Conservation (phyloP, 2,797 vertebrate genomes). For the Forpus xanthops region DNA sequence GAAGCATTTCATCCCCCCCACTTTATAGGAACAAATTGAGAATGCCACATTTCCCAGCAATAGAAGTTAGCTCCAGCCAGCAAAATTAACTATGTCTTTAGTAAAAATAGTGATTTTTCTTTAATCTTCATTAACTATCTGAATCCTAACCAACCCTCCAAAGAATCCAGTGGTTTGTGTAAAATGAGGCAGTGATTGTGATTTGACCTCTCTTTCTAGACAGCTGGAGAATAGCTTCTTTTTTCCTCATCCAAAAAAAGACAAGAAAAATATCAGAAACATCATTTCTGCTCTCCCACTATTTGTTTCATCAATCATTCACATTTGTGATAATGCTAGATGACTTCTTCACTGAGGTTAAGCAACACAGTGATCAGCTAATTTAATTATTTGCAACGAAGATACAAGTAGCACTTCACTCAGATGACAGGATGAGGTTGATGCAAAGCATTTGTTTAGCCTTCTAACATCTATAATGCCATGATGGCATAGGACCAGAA, state of each 20-base stretch:
- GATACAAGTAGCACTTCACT: background rate
- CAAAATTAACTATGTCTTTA: background rate
- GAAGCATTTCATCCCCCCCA: background rate
- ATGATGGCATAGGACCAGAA: background rate
- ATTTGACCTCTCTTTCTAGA: background rate
- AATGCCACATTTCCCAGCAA: background rate
- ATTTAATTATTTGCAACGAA: background rate
- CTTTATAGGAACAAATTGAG: background rate
- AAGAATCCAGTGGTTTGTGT: background rate
- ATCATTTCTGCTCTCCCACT: background rate
- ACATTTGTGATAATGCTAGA: background rate
- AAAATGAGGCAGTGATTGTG: background rate
- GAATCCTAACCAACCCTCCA: background rate
- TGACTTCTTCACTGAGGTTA: background rate
- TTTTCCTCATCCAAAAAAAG: background rate
- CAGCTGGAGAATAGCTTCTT: constrained; percentile 16
- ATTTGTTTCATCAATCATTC: background rate
- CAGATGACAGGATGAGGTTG: background rate
- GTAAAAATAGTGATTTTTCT: constrained; percentile 25
- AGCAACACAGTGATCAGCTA: background rate
- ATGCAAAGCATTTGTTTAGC: constrained; percentile 1
- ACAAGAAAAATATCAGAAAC: background rate
- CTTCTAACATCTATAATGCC: background rate
- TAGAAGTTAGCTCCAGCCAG: background rate
- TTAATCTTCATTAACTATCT: constrained; percentile 16